Conservation (phyloP, 2,797 vertebrate genomes). For the Selene dorsalis region DNA sequence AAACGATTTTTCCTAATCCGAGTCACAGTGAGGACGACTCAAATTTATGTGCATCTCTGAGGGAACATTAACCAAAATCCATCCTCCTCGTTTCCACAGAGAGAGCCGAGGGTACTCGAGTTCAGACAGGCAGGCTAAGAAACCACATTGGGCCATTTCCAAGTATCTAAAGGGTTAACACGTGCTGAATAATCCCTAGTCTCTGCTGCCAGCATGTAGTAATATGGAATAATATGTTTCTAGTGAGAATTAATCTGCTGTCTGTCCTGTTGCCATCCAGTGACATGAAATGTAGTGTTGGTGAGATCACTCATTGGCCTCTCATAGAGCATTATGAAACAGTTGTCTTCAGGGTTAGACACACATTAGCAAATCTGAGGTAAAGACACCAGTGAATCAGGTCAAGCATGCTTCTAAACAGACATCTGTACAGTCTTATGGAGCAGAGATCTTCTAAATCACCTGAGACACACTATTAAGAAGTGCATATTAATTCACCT, state of each 20-base stretch:
- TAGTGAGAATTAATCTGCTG: slow-evolving; percentile 39
- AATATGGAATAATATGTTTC: slow-evolving; percentile 37
- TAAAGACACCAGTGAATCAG: not conserved
- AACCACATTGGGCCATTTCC: not conserved
- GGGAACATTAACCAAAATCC: slow-evolving; percentile 35
- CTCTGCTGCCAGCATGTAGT: slow-evolving; percentile 23
- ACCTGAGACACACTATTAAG: not conserved
- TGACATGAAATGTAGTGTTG: not conserved
- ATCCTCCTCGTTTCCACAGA: slow-evolving; percentile 18
- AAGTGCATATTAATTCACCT: not conserved
- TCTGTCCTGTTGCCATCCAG: slow-evolving; percentile 10
- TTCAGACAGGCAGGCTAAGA: slow-evolving; percentile 21
- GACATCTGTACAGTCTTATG: not conserved
- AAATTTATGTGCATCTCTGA: slow-evolving; percentile 53
- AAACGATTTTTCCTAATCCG: slow-evolving; percentile 68
- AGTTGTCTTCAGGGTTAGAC: not conserved
- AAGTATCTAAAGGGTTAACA: slow-evolving; percentile 31
- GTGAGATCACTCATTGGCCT: not conserved
- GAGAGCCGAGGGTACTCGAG: not conserved
- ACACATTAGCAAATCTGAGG: not conserved
- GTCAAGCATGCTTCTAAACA: not conserved
- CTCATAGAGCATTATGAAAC: not conserved
- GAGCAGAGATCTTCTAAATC: not conserved
- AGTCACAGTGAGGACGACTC: slow-evolving; percentile 42
- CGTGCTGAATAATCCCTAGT: slow-evolving; percentile 12